Base-by-base conservation (phyloP, 2,797 vertebrate genomes). In the Emydoidea blandingii region DNA sequence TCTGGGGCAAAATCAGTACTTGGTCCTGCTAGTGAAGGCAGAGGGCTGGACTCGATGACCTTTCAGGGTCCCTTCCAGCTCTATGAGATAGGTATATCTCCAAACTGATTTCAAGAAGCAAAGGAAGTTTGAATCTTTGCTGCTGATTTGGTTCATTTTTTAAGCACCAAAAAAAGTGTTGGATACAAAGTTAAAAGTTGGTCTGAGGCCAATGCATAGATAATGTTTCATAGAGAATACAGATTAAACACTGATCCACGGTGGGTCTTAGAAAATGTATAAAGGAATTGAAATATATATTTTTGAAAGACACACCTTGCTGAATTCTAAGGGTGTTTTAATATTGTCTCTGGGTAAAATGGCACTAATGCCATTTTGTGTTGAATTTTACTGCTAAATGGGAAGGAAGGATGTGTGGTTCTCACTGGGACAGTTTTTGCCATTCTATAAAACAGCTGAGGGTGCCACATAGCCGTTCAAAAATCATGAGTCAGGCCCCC, bases 291-390 rank as follows among this genome's bases (percentile, higher is more conserved):
- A 16, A 78, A 78, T 27, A 47, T 14, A 47, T 76, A 74, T 47
- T 76, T 74, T 72, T 8, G 27, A 92, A 95, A 80, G 65, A 56
- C 62, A 41, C 82, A 89, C 96, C 83, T 91, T 89, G 57, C 76
- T 97, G 95, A 95, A 95, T 86, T 89, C 93, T 84, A 90, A 94
- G 85, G 25, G 79, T 47, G 2, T 95, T 97, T 96, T 94, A 96
- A 96, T 97, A 94, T 92, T 91, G 34, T 89, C 96, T 92, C 85
- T 95, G 95, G 95, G 94, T 25, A 68, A 21, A 29, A 68, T 68
- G 19, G 12, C 18, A 37, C 54, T 72, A 54, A 72, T n/a, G 6
- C 37, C 34, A 52, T 56, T 80, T 37, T 34, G 23, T 37, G 65
- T 25, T n/a, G 52, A 81, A 72, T 54, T 29, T 81, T 68, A 41